Evolutionary conservation across 2,888 invertebrate genomes (phyloP).

Genomic region (Cheilosia grossa): DNA sequence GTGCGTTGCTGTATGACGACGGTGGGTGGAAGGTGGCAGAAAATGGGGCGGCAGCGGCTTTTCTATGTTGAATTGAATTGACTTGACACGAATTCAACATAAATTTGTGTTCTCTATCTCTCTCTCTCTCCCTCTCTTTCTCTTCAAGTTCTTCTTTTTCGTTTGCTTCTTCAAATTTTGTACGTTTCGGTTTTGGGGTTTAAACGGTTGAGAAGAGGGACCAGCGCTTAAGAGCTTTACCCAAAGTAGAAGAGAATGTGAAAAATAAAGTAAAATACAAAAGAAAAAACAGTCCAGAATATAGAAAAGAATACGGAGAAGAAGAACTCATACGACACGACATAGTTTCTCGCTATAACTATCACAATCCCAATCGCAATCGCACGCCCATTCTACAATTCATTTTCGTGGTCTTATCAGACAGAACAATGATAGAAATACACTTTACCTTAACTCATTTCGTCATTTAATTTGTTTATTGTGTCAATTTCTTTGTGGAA

Average conservation of each 20-base stretch:
- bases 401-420: background rate
- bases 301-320: slow-evolving; percentile 29
- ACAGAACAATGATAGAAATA: background rate
- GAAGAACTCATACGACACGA: slow-evolving; percentile 23
- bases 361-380: slow-evolving; percentile 7
- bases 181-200: slow-evolving; percentile 56
- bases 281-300: slow-evolving; percentile 20
- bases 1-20: slow-evolving; percentile 7
- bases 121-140: slow-evolving; percentile 11
- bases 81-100: slow-evolving; percentile 73
- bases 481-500: background rate
- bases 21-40: background rate
- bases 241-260: slow-evolving; percentile 35
- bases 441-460: background rate
- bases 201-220: slow-evolving; percentile 33
- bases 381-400: slow-evolving; percentile 19
- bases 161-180: slow-evolving; percentile 19
- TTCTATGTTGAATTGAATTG: slow-evolving; percentile 70
- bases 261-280: slow-evolving; percentile 28
- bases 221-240: slow-evolving; percentile 53
- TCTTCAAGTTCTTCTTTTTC: slow-evolving; percentile 10
- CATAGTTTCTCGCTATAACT: slow-evolving; percentile 21
- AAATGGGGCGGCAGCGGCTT: slow-evolving; percentile 24
- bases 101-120: slow-evolving; percentile 26
- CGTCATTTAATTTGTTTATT: no score